These are phyloP conservation scores for Pemphredon lugubris DNA, from an alignment of 2,888 invertebrate species.

Conservation along the genomic window DNA sequence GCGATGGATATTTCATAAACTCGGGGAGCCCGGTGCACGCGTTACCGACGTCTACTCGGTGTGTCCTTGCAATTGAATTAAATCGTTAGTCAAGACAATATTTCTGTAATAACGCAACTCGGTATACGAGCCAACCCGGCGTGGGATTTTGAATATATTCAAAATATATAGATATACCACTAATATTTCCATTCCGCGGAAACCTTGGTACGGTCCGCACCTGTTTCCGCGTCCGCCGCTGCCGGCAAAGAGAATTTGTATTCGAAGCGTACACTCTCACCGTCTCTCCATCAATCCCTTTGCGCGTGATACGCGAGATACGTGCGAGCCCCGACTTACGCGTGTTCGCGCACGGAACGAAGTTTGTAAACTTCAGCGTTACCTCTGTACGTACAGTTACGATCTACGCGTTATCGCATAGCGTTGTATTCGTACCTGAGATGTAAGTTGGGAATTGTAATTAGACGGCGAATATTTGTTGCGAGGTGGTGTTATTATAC, in stretches of 20 bases:
- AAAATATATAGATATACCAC: neutral
- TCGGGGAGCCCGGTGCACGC: no score
- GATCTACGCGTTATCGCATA: no score
- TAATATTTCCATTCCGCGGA: conserved; percentile 2
- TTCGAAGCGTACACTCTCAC: conserved; percentile 4
- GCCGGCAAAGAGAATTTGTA: conserved; percentile 3
- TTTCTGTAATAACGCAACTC: neutral
- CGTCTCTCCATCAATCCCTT: neutral
- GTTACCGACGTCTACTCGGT: no score
- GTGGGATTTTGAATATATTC: conserved; percentile 8
- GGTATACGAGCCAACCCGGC: neutral
- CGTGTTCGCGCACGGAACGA: no score
- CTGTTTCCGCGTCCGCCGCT: conserved; percentile 8
- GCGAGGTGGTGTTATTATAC: no score
- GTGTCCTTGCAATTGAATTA: neutral
- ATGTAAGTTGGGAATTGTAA: no score
- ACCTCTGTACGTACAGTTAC: neutral
- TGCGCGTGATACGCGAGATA: conserved; percentile 1
- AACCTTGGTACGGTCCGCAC: conserved; percentile 1
- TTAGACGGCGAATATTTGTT: no score
- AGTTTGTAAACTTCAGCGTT: no score
- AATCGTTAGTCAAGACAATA: neutral
- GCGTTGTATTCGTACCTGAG: no score
- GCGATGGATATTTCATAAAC: no score
- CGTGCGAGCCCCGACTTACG: neutral